Conservation (phyloP, 1,140 invertebrate species). For the Eumeta japonica region DNA sequence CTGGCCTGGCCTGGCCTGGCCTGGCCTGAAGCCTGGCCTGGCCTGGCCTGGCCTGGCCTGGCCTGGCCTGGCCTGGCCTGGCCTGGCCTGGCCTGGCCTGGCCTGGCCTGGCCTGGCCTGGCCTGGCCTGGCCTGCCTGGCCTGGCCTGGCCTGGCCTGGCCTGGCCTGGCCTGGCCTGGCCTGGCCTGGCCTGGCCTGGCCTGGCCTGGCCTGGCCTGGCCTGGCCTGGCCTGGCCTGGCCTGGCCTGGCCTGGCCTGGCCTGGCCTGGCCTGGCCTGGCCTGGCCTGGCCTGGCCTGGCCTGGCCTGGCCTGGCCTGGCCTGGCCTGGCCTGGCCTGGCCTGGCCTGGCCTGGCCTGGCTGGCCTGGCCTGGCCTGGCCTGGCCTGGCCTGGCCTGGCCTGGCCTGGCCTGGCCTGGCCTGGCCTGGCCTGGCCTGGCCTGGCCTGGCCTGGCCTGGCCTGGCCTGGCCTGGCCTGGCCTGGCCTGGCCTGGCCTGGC, state of each 20-base stretch:
- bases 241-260: conserved; percentile 1
- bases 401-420: conserved; percentile 11
- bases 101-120: conserved; percentile 4
- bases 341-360: too few species aligned
- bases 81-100: conserved; percentile 3
- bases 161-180: conserved; percentile 5
- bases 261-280: conserved; percentile 1
- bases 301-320: conserved; percentile 1
- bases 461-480: conserved; percentile 1
- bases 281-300: conserved; percentile 1
- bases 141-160: conserved; percentile 1
- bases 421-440: conserved; percentile 1
- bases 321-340: conserved; percentile 1
- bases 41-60: background rate
- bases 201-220: background rate
- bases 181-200: conserved; percentile 9
- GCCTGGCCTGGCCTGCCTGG: too few species aligned
- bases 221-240: conserved; percentile 1
- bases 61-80: conserved; percentile 1
- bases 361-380: conserved; percentile 1
- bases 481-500: conserved; percentile 1
- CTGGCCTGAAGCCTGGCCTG: conserved; percentile 2
- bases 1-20: too few species aligned
- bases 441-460: conserved; percentile 1
- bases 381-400: conserved; percentile 1